Evolutionary conservation across 2,888 invertebrate species (phyloP), one percentile per base, ranked within the genome.

Genomic region (Drosophila tanythrix): DNA sequence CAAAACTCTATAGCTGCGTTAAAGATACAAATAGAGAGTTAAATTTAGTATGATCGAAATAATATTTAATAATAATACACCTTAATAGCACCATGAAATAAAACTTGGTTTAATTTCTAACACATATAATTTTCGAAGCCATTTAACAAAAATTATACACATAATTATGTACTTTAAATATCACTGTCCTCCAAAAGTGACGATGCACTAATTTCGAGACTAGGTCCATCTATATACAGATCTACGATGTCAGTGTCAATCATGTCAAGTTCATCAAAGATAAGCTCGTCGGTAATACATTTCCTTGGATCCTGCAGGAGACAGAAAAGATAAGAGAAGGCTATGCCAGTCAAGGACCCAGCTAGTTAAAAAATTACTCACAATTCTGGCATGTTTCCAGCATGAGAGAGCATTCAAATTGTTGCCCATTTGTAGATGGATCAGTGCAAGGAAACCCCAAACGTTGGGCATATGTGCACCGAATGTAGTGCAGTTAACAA

Each of bases 351-450:
- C 29, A 6, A 3, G 3, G 4, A 27, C 29, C 10, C 5, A 50
- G 38, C n/a, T 43, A 29, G n/a, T 18, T n/a, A 13, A 31, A n/a
- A 29, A 5, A 11, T 7, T 15, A 52, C 84, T 74, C 58, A 90
- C 90, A 67, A 80, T 62, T 68, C 75, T 81, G 1, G 92, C 89
- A 63, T 92, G 90, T 75, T 90, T 91, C 91, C 91, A 91, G 63
- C 88, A 91, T 27, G 85, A 80, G 10, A 91, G 43, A 1, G 91
- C 91, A 59, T 83, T 84, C 36, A 75, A 75, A 70, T 79, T 92
- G 2, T 90, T 66, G 10, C 86, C 80, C 55, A 75, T 35, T 50
- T 74, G 87, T 0, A 91, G 61, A 73, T 91, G 88, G 27, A 92
- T 77, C 11, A 91, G 48, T 0, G 91, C 92, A 57, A 91, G 58